phyloP scores from a whole-genome alignment of 2,888 invertebrate genomes.

The Cheiracanthium punctorium region DNA sequence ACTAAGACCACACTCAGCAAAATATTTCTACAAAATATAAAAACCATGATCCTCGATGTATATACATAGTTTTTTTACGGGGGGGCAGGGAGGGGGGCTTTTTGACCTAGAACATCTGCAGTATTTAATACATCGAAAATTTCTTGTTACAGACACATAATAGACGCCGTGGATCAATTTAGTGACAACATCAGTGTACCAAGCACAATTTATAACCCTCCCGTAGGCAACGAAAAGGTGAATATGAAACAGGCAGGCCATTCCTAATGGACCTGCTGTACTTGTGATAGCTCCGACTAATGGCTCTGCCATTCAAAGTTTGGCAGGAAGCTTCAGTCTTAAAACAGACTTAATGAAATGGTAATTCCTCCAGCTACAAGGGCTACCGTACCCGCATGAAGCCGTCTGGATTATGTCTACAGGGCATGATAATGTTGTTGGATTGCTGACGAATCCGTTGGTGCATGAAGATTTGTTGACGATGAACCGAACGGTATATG shows the following conservation, averaged over 20 bases:
- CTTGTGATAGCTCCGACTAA: constrained; percentile 24
- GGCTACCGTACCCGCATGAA: constrained; percentile 66
- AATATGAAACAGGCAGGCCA: constrained; percentile 49
- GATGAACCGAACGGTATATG: constrained; percentile 32
- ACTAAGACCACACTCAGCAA: too few species aligned
- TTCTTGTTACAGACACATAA: constrained; percentile 1
- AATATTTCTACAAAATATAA: too few species aligned
- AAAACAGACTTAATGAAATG: constrained; percentile 61
- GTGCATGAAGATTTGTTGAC: constrained; percentile 38
- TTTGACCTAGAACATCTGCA: background rate
- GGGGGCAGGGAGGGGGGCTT: background rate
- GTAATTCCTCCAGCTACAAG: constrained; percentile 55
- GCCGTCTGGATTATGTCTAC: constrained; percentile 32
- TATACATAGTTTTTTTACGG: too few species aligned
- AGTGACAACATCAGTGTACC: constrained; percentile 37
- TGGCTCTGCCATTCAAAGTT: constrained; percentile 34
- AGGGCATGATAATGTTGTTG: constrained; percentile 28
- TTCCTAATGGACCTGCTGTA: constrained; percentile 26
- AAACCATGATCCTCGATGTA: too few species aligned
- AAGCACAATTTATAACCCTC: constrained; percentile 20
- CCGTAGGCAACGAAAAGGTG: constrained; percentile 52
- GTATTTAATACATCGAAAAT: background rate
- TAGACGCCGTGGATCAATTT: constrained; percentile 1
- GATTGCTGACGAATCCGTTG: constrained; percentile 32
- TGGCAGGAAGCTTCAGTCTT: constrained; percentile 48